Conservation (phyloP, 2,797 vertebrate species). For the Notoglanidium macrostoma region DNA sequence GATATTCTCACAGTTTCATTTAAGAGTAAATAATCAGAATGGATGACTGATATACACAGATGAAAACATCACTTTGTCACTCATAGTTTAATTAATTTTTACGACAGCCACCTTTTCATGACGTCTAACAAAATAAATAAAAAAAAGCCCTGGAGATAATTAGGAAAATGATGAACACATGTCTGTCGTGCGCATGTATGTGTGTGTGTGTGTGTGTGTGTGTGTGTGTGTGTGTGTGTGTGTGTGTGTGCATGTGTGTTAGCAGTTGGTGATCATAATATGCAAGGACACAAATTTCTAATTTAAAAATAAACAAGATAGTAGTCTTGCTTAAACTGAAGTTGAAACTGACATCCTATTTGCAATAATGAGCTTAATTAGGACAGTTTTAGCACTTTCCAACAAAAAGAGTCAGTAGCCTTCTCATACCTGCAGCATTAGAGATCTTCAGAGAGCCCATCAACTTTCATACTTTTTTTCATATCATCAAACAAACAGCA, state of each 20-base stretch:
- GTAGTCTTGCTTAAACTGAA: background rate
- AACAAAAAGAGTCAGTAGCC: background rate
- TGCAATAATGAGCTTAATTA: background rate
- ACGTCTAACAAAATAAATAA: background rate
- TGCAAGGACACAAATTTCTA: background rate
- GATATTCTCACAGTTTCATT: slow-evolving; percentile 25
- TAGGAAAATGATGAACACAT: background rate
- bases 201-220: background rate
- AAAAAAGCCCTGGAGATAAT: slow-evolving; percentile 1
- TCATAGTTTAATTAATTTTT: slow-evolving; percentile 2
- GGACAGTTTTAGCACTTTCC: background rate
- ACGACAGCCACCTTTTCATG: background rate
- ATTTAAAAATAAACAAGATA: background rate
- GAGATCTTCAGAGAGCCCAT: background rate
- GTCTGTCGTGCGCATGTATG: background rate
- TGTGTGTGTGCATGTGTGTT: background rate
- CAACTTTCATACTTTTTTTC: background rate
- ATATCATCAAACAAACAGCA: background rate
- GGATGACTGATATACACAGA: slow-evolving; percentile 24
- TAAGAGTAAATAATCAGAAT: background rate
- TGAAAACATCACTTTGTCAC: slow-evolving; percentile 18
- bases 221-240: background rate
- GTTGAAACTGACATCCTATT: background rate
- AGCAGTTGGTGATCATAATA: background rate
- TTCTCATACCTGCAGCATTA: background rate